Percentiles rank a stretch among this genome's conserved stretches.
Conservation (phyloP, 2,113 vertebrate species). For the Sinocyclocheilus maitianheensis region DNA sequence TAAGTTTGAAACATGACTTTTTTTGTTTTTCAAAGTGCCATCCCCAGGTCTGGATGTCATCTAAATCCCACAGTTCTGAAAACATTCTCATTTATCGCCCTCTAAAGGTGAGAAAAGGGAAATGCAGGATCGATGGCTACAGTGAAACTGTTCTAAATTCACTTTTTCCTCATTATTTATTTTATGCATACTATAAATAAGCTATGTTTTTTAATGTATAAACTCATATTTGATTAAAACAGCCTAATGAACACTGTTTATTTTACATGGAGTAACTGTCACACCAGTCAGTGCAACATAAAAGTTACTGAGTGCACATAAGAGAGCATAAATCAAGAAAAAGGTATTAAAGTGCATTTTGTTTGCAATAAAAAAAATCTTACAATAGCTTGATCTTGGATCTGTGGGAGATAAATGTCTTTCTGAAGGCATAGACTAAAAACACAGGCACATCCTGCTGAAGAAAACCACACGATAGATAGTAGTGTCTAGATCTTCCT, state of each 20-base stretch:
- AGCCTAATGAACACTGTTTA: not conserved
- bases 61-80: not conserved
- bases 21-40: not conserved
- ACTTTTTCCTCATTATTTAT: not conserved
- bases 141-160: not conserved
- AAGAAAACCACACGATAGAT: constrained; percentile 5
- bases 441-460: not conserved
- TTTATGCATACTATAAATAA: not conserved
- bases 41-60: not conserved
- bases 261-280: not conserved
- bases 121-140: not conserved
- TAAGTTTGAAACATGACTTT: not conserved
- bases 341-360: not conserved
- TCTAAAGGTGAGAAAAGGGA: constrained; percentile 34
- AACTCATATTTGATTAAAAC: not conserved
- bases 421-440: not conserved
- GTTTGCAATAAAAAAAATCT: not conserved
- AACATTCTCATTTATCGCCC: constrained; percentile 33
- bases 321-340: not conserved
- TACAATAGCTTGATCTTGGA: not conserved
- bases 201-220: not conserved
- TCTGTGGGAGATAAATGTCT: not conserved
- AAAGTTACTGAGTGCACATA: not conserved
- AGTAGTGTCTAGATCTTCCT: constrained; percentile 13
- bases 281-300: not conserved